Base-by-base conservation (phyloP, 2,113 vertebrate genomes). In the Panurus biarmicus region DNA sequence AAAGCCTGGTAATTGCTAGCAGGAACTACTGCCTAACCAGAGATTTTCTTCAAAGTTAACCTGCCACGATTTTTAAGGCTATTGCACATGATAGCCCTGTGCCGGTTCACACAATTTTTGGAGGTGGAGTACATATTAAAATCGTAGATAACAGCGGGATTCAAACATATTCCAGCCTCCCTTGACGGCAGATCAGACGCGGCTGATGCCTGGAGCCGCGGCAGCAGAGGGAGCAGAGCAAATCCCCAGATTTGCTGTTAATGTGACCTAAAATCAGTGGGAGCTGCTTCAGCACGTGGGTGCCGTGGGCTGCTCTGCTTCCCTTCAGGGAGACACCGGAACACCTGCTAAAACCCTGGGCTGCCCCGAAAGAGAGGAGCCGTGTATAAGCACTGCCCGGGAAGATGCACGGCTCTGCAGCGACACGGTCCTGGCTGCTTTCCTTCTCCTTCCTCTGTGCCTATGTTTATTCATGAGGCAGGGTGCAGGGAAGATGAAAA, bases 1-100 rank as follows among this genome's bases (percentile, higher is more conserved):
- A 94, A 89, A 94, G 91, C 87, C 33, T 7, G 56, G 56, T 87
- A 94, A 92, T 87, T 87, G 89, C 84, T 74, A 22, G 57, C 45
- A 64, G 93, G 26, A 82, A 84, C 87, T 94, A 5, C 56, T 54
- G 87, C 81, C 77, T 93, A 81, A 70, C 16, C 20, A 24, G 54
- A 84, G 64, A 65, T 48, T 84, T 80, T 91, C 72, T 84, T 89
- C 60, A 24, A 47, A 66, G 47, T 50, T 77, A 89, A 61, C 80
- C 80, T 81, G 73, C 40, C 84, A 51, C 38, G 62, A 42, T 45
- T 33, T 88, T 90, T 65, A 79, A 67, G 62, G 24, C n/a, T 76
- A 13, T 56, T 76, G 76, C 58, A 90, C 31, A 58, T 23, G 67
- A 72, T 28, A 76, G 22, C 33, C 61, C 33, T 58, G 56, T 66